These are phyloP conservation scores for Tetheella fluctuosa DNA, from an alignment of 2,888 invertebrate species.

Conservation along the genomic window DNA sequence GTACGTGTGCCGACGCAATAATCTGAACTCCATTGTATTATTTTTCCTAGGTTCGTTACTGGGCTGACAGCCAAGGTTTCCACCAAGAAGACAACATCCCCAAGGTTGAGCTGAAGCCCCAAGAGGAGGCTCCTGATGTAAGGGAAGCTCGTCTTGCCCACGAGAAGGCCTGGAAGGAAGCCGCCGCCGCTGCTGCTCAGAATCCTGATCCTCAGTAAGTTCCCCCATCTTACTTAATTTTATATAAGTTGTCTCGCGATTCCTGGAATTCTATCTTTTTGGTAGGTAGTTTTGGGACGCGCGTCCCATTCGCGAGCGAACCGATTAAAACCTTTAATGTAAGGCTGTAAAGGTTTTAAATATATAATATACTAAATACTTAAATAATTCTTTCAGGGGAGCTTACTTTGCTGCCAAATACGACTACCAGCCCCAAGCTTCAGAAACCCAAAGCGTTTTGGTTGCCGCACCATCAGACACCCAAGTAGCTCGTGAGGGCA, in stretches of 20 bases:
- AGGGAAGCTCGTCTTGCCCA: conserved; percentile 87
- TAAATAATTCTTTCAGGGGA: conserved; percentile 16
- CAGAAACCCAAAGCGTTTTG: conserved; percentile 27
- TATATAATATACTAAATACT: too few species aligned
- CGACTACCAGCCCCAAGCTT: conserved; percentile 34
- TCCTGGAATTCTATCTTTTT: too few species aligned
- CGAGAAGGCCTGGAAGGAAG: conserved; percentile 87
- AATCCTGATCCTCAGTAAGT: conserved; percentile 64
- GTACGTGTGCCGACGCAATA: too few species aligned
- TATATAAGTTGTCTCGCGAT: too few species aligned
- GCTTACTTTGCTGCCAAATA: conserved; percentile 19
- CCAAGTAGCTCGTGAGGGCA: conserved; percentile 47
- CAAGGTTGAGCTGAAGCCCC: conserved; percentile 84
- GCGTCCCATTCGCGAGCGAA: too few species aligned
- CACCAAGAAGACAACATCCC: conserved; percentile 90
- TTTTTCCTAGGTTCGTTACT: conserved; percentile 85
- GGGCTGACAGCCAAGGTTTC: conserved; percentile 90
- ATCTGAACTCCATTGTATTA: neutral
- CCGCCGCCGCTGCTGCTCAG: conserved; percentile 65
- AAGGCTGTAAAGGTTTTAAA: too few species aligned
- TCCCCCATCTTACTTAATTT: too few species aligned
- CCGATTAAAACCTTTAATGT: too few species aligned
- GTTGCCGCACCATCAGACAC: conserved; percentile 26
- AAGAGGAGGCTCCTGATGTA: conserved; percentile 88
- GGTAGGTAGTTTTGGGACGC: too few species aligned